These are phyloP conservation scores for Microplitis demolitor DNA, from an alignment of 1,140 invertebrate species.

Conservation along the genomic window DNA sequence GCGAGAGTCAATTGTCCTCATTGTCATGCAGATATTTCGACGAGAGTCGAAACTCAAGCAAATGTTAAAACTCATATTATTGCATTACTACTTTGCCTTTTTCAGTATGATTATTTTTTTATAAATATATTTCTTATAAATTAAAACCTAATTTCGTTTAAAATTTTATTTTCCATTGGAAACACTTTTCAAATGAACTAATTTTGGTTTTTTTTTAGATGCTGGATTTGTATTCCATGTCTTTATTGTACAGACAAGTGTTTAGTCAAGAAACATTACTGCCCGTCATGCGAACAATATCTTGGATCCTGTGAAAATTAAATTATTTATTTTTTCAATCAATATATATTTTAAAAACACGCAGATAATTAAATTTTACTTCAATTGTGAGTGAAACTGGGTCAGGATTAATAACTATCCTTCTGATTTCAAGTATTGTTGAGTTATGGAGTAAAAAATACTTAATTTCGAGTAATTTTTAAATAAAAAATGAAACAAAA, in stretches of 20 bases:
- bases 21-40: conserved; percentile 61
- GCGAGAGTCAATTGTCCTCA: conserved; percentile 61
- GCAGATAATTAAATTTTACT: too few species aligned
- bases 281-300: conserved; percentile 68
- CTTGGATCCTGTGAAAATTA: conserved; percentile 65
- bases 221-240: conserved; percentile 67
- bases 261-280: conserved; percentile 68
- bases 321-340: not conserved
- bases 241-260: conserved; percentile 73
- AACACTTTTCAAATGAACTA: too few species aligned
- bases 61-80: conserved; percentile 67
- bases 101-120: conserved; percentile 55
- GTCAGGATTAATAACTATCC: too few species aligned
- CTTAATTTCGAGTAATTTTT: too few species aligned
- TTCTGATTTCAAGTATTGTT: too few species aligned
- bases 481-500: too few species aligned
- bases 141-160: not conserved
- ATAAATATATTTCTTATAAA: too few species aligned
- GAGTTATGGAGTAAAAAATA: too few species aligned
- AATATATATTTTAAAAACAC: too few species aligned
- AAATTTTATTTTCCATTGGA: too few species aligned
- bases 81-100: conserved; percentile 64
- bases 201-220: conserved; percentile 54
- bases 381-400: too few species aligned
- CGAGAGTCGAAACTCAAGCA: conserved; percentile 59